Conservation (phyloP, 1,140 invertebrate species). For the Aphaenogaster rudis region DNA sequence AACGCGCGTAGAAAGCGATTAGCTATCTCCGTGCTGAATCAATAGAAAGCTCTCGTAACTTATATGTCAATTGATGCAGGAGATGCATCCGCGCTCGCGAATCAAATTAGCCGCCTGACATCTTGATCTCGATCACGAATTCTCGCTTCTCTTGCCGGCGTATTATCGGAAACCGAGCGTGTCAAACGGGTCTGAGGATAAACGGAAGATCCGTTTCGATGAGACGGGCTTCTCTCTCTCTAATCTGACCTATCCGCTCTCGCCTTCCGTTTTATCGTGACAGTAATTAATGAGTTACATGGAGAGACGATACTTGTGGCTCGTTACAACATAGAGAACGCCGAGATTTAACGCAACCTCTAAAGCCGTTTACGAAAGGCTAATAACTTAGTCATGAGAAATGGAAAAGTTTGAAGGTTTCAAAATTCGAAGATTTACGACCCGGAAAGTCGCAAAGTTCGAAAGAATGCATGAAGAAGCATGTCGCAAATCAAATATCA, state of each 20-base stretch:
- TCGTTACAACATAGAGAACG: slow-evolving; percentile 5
- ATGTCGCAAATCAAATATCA: slow-evolving; percentile 16
- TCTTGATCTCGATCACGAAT: slow-evolving; percentile 45
- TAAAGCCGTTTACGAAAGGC: background rate
- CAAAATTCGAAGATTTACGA: slow-evolving; percentile 44
- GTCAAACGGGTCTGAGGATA: background rate
- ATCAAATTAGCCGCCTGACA: background rate
- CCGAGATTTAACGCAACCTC: background rate
- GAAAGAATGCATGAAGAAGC: background rate
- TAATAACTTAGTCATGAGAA: slow-evolving; percentile 20
- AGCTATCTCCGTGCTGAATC: slow-evolving; percentile 69
- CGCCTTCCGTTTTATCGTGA: slow-evolving; percentile 30
- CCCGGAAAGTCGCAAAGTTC: background rate
- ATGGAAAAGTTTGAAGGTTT: slow-evolving; percentile 10
- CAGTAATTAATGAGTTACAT: slow-evolving; percentile 48
- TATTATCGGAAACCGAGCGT: slow-evolving; percentile 9
- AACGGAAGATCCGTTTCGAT: slow-evolving; percentile 6
- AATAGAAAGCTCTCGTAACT: slow-evolving; percentile 73
- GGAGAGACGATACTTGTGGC: background rate
- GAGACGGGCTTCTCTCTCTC: background rate
- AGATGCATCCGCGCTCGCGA: slow-evolving; percentile 43
- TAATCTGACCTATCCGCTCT: slow-evolving; percentile 4
- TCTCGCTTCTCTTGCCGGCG: background rate
- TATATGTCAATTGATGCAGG: slow-evolving; percentile 62
- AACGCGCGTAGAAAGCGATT: slow-evolving; percentile 76